phyloP scores from a whole-genome alignment of 2,888 invertebrate genomes.

The Sphinx pinastri region DNA sequence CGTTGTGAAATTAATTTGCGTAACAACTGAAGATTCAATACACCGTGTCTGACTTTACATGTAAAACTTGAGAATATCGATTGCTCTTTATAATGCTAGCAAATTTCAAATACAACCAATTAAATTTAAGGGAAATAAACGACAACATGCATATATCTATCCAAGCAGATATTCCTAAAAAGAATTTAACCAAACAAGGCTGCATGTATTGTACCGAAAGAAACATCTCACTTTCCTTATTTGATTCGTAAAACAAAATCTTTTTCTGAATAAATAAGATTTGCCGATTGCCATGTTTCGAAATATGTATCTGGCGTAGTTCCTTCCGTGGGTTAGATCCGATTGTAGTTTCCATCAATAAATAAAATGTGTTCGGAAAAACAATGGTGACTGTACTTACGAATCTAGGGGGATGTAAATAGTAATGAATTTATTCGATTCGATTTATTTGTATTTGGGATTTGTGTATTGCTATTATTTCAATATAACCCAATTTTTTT shows the following conservation, averaged over 20 bases:
- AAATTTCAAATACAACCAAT: too few species aligned
- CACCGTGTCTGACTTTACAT: too few species aligned
- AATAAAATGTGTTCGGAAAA: constrained; percentile 30
- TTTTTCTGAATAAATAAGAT: constrained; percentile 17
- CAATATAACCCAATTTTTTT: not conserved
- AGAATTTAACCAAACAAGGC: not conserved
- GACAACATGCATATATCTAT: too few species aligned
- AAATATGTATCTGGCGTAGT: constrained; percentile 20
- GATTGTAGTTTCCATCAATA: constrained; percentile 25
- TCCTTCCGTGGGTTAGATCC: constrained; percentile 12
- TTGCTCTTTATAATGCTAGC: too few species aligned
- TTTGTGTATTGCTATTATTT: not conserved
- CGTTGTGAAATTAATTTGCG: too few species aligned
- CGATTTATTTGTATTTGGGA: constrained; percentile 27
- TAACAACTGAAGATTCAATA: too few species aligned
- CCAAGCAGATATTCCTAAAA: not conserved
- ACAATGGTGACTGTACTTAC: constrained; percentile 31
- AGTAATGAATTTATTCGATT: constrained; percentile 47
- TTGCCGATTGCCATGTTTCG: constrained; percentile 6
- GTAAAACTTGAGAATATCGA: too few species aligned
- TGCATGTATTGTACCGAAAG: not conserved
- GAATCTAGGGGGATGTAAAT: constrained; percentile 47
- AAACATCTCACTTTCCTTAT: not conserved
- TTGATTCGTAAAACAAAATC: constrained; percentile 7
- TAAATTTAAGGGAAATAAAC: too few species aligned